Percentiles rank a stretch among this genome's conserved stretches.
Conservation (phyloP, 2,113 vertebrate genomes). For the Pterocles burchelli region DNA sequence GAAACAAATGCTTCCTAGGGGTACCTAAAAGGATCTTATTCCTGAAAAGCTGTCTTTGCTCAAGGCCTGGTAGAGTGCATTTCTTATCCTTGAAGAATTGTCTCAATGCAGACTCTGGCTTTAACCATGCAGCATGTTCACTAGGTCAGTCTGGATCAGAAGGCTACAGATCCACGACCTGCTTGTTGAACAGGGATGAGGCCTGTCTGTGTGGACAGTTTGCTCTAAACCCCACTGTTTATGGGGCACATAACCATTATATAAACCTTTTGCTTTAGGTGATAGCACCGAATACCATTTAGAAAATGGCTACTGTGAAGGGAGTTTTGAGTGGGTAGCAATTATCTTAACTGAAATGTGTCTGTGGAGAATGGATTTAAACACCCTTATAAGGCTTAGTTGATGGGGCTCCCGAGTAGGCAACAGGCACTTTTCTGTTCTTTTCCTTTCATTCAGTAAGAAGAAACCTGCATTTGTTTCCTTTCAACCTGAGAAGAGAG, state of each 20-base stretch:
- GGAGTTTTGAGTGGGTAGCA: background rate
- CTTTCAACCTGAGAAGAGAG: background rate
- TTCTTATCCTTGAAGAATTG: background rate
- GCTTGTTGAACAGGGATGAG: background rate
- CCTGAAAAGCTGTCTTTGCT: background rate
- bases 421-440: background rate
- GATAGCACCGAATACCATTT: background rate
- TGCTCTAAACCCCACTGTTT: background rate
- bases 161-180: background rate
- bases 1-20: background rate
- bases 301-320: background rate
- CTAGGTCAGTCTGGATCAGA: background rate
- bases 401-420: background rate
- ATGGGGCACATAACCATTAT: background rate
- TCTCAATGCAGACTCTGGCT: background rate
- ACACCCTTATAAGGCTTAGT: background rate
- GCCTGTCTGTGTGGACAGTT: background rate
- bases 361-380: constrained; percentile 1
- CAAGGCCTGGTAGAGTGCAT: background rate
- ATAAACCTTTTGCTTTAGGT: background rate
- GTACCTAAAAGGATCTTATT: background rate
- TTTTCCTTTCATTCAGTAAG: background rate
- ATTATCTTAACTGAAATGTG: background rate
- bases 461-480: background rate
- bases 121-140: background rate